Evolutionary conservation across 2,113 vertebrate species (phyloP), one percentile per base, ranked within the genome.

Genomic region (Nycticryphes semicollaris): DNA sequence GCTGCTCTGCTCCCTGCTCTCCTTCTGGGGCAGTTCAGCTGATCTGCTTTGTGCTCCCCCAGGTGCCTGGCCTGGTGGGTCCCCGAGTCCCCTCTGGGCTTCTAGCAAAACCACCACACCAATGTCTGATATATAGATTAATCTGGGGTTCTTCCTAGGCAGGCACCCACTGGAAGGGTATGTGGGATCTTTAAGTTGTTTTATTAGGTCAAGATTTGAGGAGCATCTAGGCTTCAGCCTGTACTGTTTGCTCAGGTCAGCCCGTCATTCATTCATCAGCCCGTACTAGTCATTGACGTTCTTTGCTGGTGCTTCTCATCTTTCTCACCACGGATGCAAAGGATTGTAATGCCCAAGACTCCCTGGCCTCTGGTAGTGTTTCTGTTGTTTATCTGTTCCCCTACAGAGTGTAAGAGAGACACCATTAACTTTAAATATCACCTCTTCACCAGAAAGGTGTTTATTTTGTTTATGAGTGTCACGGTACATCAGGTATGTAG

Each of bases 71-170:
- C 30, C 56, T 1, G 1, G 11, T 37, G 54, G 14, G 27, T 45
- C 22, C 45, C 23, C 0, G 0, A 6, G 13, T 69, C 6, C 59
- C 31, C 47, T 18, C 16, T 18, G 35, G 23, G 33, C 41, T 81
- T 64, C 63, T 41, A 64, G 56, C 1, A 2, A 54, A 70, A 84
- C 5, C 2, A 1, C 50, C 23, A 4, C 9, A 23, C 11, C 27
- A 12, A 4, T 2, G 1, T 13, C 35, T 51, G 41, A 86, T 8
- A 12, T 45, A 64, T 0, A 0, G 28, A 64, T 13, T 69, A 35
- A 30, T 23, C 14, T 48, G 27, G 19, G 14, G 3, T 1, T 76
- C 53, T 69, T 88, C 45, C 57, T 56, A n/a, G 62, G 25, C 12
- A 64, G 53, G 41, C 22, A 22, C 7, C 13, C 25, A 8, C 51